Evolutionary conservation across 2,888 invertebrate species (phyloP), one percentile per base, ranked within the genome.

Genomic region (Drosophila vallismaia): DNA sequence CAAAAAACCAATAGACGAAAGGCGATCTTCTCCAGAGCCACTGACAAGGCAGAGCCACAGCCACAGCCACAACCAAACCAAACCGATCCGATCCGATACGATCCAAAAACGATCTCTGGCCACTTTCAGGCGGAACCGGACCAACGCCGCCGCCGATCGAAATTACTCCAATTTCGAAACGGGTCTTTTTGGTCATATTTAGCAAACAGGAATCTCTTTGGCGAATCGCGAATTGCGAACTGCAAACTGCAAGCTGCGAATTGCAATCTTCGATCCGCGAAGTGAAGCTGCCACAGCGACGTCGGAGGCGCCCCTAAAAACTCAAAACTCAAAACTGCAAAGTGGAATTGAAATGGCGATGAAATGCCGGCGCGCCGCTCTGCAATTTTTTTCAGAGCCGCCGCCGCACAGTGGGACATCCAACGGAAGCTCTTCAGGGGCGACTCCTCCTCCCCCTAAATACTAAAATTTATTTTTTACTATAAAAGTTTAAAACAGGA

Each of bases 91-190:
- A 40, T 40, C 12, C 40, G 38, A 38, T 42, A 6, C 19, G 40
- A 40, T 40, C 12, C 40, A 5, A 19, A 44, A 24, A 14, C 40
- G 40, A 42, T 42, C 14, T n/a, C 24, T 24, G 64, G 66, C 70
- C 66, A 77, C 83, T 76, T 81, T 78, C 68, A 75, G 82, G 82
- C 82, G 79, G 82, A 81, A 84, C 82, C 75, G 63, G 71, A 51
- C 70, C 73, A 68, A 42, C 44, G 29, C 46, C 45, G 29, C 46
- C 45, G 38, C 44, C 40, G 46, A 59, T 42, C 76, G 79, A 80
- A 88, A 86, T 88, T 90, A 88, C 87, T 88, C 88, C 81, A 89
- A 86, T 89, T 89, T 88, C 86, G 66, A 86, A 87, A 86, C 80
- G 68, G 77, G 84, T 78, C 82, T 86, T 87, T 82, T 84, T 86